Percentiles rank a stretch among this genome's conserved stretches.
phyloP scores from a whole-genome alignment of 2,113 vertebrate species.

The Elachura formosa region DNA sequence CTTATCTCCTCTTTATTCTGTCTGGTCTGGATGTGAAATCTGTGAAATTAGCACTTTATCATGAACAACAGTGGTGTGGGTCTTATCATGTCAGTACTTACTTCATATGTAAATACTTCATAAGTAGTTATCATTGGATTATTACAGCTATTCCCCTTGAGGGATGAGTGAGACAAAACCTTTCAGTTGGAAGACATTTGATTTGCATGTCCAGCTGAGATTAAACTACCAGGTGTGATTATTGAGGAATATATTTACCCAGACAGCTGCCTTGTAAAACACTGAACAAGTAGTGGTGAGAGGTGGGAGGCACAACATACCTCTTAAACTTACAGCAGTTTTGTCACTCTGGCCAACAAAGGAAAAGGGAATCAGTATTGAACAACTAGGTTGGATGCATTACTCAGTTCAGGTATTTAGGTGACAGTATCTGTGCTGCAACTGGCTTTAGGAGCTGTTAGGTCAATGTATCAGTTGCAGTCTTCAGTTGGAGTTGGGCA shows the following conservation, averaged over 20 bases:
- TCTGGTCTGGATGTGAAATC: neutral
- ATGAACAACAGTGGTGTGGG: neutral
- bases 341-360: neutral
- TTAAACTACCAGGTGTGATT: neutral
- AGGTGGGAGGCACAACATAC: neutral
- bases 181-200: neutral
- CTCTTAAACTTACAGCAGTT: neutral
- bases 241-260: neutral
- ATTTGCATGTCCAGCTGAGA: neutral
- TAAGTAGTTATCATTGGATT: neutral
- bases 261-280: neutral
- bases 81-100: neutral
- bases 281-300: neutral
- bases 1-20: neutral
- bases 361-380: accelerated
- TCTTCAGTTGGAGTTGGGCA: neutral
- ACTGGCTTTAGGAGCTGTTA: neutral
- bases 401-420: neutral
- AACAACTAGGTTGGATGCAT: neutral
- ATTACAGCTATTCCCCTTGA: neutral
- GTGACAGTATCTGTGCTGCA: neutral
- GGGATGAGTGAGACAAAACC: neutral
- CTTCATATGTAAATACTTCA: neutral
- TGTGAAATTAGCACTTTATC: neutral
- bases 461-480: neutral